Evolutionary conservation across 2,113 vertebrate species (phyloP), one percentile per base, ranked within the genome.

Genomic region (Solea senegalensis): DNA sequence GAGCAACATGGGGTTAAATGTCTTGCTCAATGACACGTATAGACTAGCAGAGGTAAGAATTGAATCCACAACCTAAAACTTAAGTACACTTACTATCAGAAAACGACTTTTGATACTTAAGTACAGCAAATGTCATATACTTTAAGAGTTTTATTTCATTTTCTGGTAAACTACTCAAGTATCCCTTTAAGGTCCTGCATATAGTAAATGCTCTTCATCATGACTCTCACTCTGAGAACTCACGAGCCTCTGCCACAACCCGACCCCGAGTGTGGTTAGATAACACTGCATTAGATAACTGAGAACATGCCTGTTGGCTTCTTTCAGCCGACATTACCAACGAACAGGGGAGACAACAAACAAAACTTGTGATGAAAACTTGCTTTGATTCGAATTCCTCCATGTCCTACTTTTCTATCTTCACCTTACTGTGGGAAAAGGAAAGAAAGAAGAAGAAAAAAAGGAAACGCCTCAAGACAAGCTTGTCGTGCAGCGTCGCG

Each of bases 221-320:
- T 12, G 74, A 78, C 66, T 72, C 59, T 64, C 5, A 1, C 43
- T 67, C 40, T 6, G 51, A 60, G 76, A 68, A 65, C 80, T 72
- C 10, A 59, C 14, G 45, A 76, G 65, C 59, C 69, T 70, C 52
- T 9, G 11, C 11, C 45, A 4, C 56, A 73, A 46, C 48, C 34
- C 40, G 68, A 78, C 84, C 87, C 60, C 55, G 41, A 86, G 87
- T 75, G 15, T 3, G 73, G 67, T 90, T 85, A 83, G 80, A 81
- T 88, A 88, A 89, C 78, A 61, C 72, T 10, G 64, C 70, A 15
- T 86, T 83, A 89, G 84, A 88, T 82, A 89, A 83, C 78, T 48
- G 56, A 72, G 62, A 72, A 88, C 71, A 77, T 27, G 82, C 75
- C 86, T 63, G 75, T 62, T 49, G 80, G 77, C 72, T 52, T 72